Conservation (phyloP, 2,113 vertebrate species). For the Petroica traversi region DNA sequence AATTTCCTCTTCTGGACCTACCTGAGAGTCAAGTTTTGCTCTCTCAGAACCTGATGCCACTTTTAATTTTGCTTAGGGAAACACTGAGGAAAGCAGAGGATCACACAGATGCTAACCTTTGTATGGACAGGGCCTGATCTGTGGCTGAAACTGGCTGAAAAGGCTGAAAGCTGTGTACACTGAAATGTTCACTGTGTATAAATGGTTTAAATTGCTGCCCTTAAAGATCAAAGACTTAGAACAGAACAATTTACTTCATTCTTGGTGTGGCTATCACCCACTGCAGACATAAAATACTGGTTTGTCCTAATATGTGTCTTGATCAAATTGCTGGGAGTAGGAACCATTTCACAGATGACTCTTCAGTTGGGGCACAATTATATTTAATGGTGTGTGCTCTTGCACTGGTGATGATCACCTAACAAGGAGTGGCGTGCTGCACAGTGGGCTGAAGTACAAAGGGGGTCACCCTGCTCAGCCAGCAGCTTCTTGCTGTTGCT, state of each 20-base stretch:
- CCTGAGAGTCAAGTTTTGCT: neutral
- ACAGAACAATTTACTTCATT: neutral
- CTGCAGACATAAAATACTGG: neutral
- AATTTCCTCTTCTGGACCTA: neutral
- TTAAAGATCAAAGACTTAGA: neutral
- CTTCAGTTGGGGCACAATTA: neutral
- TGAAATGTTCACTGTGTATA: neutral
- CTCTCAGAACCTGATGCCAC: neutral
- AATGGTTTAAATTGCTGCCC: neutral
- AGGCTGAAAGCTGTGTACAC: neutral
- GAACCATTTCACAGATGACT: neutral
- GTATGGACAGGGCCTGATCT: neutral
- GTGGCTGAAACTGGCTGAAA: neutral
- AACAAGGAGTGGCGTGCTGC: neutral
- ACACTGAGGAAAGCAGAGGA: neutral
- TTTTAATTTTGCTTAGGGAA: neutral
- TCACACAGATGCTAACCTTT: neutral
- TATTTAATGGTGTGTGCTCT: neutral
- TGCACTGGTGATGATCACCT: neutral
- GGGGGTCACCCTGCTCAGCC: neutral
- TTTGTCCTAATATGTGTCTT: neutral
- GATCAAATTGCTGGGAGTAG: slow-evolving; percentile 4
- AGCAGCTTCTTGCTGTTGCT: neutral
- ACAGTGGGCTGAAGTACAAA: neutral
- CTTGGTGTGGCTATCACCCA: neutral